Conservation (phyloP, 2,113 vertebrate genomes). For the Orthonyx spaldingii region DNA sequence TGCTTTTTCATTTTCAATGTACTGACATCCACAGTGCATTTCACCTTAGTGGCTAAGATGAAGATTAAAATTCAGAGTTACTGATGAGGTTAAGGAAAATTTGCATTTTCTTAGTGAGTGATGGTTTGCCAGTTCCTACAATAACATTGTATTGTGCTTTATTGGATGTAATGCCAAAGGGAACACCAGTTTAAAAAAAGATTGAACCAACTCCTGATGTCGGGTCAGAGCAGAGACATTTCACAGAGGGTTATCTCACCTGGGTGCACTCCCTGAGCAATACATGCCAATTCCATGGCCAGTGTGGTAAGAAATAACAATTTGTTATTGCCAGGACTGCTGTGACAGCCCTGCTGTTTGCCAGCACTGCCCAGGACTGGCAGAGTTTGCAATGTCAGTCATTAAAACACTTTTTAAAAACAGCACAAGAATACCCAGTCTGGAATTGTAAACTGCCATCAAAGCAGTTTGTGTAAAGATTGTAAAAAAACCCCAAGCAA, state of each 20-base stretch:
- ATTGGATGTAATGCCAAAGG: background rate
- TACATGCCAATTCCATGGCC: background rate
- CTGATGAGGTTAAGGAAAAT: background rate
- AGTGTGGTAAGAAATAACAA: background rate
- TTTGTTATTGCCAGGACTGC: background rate
- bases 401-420: background rate
- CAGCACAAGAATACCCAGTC: background rate
- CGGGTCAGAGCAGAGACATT: background rate
- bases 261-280: background rate
- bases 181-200: background rate
- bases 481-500: background rate
- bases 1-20: background rate
- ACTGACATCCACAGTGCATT: background rate
- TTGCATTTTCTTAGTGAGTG: background rate
- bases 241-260: background rate
- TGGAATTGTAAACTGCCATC: background rate
- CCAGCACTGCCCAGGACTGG: background rate
- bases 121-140: background rate
- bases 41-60: background rate
- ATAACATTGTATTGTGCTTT: background rate
- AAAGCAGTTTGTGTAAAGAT: background rate
- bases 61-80: background rate
- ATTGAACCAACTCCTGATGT: background rate
- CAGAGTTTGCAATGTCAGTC: background rate
- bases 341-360: background rate